Percentiles rank a stretch among this genome's conserved stretches.
phyloP scores from a whole-genome alignment of 2,888 invertebrate genomes.

The Sarcophaga caerulescens region DNA sequence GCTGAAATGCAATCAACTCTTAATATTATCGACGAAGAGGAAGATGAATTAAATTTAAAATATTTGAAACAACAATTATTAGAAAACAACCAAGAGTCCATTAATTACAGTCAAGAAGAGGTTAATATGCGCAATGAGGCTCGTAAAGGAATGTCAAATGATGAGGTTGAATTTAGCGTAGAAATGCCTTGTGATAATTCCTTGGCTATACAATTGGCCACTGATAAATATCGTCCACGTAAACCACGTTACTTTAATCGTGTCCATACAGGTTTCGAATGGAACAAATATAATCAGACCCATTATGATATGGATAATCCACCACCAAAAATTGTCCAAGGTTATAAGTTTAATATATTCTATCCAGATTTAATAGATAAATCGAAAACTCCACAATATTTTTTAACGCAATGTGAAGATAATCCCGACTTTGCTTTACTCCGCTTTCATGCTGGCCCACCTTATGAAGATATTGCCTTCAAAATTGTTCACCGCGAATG shows the following conservation, averaged over 20 bases:
- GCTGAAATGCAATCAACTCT: constrained; percentile 84
- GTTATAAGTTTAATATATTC: constrained; percentile 99
- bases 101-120: constrained; percentile 81
- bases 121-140: constrained; percentile 90
- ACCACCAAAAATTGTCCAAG: constrained; percentile 99
- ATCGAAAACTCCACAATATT: constrained; percentile 94
- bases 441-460: constrained; percentile 98
- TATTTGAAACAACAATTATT: constrained; percentile 86
- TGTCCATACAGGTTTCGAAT: constrained; percentile 98
- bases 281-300: constrained; percentile 99
- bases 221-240: constrained; percentile 98
- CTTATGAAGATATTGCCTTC: constrained; percentile 91
- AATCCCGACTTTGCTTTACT: constrained; percentile 97
- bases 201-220: constrained; percentile 88
- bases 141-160: constrained; percentile 90
- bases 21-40: constrained; percentile 87
- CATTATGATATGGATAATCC: constrained; percentile 99
- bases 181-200: constrained; percentile 88
- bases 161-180: constrained; percentile 95
- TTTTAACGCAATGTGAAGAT: constrained; percentile 93
- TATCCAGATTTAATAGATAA: constrained; percentile 99
- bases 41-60: constrained; percentile 88
- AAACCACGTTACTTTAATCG: constrained; percentile 99
- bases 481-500: constrained; percentile 93
- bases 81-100: constrained; percentile 43